Conservation (phyloP, 2,888 invertebrate species). For the Heliconius aoede region DNA sequence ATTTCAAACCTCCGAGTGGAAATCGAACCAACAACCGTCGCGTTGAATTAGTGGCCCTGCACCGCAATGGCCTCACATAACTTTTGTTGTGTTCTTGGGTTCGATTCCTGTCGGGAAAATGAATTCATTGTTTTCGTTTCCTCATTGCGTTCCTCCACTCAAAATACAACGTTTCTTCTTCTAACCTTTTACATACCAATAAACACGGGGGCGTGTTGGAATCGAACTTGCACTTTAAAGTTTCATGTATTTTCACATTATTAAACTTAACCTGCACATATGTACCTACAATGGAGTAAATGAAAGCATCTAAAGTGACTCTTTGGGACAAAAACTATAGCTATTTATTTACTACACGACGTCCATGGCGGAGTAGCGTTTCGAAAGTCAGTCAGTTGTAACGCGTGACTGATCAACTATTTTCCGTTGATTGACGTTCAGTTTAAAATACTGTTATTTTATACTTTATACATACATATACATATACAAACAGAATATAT, state of each 20-base stretch:
- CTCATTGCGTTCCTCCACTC: background rate
- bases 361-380: conserved; percentile 20
- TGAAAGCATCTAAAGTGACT: background rate
- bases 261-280: background rate
- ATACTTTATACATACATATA: background rate
- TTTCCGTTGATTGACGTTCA: conserved; percentile 30
- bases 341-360: background rate
- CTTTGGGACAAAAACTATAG: background rate
- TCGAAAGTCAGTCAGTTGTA: conserved; percentile 19
- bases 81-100: too few species aligned
- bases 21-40: too few species aligned
- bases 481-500: too few species aligned
- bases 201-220: background rate
- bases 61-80: too few species aligned
- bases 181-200: too few species aligned
- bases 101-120: too few species aligned
- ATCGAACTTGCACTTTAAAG: too few species aligned
- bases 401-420: conserved; percentile 36
- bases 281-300: background rate
- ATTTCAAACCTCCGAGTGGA: background rate
- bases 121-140: too few species aligned
- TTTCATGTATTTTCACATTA: background rate
- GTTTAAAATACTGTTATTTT: conserved; percentile 35
- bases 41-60: too few species aligned
- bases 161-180: background rate